Evolutionary conservation across 2,797 vertebrate genomes (phyloP), one percentile per base, ranked within the genome.

Genomic region (Toxotes lorentzi): DNA sequence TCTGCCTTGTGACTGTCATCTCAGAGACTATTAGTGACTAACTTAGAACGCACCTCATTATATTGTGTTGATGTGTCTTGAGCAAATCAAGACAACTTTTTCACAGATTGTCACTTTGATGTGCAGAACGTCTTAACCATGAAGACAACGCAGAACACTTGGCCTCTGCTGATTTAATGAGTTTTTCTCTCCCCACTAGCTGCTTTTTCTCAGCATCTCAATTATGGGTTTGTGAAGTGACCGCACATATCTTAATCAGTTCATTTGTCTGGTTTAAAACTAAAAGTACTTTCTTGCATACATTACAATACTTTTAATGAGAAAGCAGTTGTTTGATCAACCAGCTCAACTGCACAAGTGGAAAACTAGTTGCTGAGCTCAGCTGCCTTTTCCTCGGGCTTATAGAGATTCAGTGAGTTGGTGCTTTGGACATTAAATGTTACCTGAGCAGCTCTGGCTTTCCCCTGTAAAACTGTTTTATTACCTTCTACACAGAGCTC

Each of bases 341-440:
- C 24, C 8, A 41, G 21, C 34, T 61, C 11, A 17, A 5, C 21
- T 23, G 9, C 38, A 58, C 27, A 51, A n/a, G 45, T 63, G 45
- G 11, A 40, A 58, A 71, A 50, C 19, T 21, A 57, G 51, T 48
- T 38, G 30, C 66, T 53, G 43, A 47, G 34, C 27, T 73, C 38
- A 41, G 32, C 30, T 24, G 40, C 10, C 24, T 48, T 67, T 51
- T 75, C 58, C 68, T 58, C 66, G 16, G 56, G 58, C 73, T 38
- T 23, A n/a, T 1, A 57, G 41, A 19, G 48, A 17, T 5, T 48
- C 54, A 48, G 4, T 17, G 47, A 30, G n/a, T 50, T 30, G 38
- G n/a, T 61, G 19, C 23, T 56, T 53, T 62, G 54, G 70, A 69
- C 45, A 35, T 78, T 62, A 34, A 75, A 82, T 53, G 57, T 81